Base-by-base conservation (phyloP, 2,797 vertebrate species). In the Emys orbicularis region DNA sequence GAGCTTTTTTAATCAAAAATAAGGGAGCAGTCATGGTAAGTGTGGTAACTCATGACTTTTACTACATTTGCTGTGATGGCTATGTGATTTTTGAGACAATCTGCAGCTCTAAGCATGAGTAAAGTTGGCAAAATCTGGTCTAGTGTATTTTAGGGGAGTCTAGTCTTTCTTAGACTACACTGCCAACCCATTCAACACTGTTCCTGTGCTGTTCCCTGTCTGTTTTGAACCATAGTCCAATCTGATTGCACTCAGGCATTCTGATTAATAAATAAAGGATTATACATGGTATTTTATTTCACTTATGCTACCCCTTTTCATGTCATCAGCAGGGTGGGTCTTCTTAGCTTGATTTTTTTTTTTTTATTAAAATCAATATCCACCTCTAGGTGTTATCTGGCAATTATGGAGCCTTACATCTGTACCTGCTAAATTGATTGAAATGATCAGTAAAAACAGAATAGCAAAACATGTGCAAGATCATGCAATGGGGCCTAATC, bases 321-420 rank as follows among this genome's bases (percentile, higher is more conserved):
- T n/a, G 29, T 21, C 49, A 93, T 54, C 18, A 86, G 82, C 85
- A 92, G 86, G 77, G 79, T 68, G 29, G 90, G 34, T 25, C 47
- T 93, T n/a, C 84, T 97, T 96, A 96, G 34, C 57, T 93, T 84
- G 89, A 92, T 93, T 92, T 52, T 87, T 88, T 41, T 41, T 41
- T 96, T 91, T 91, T 91, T 87, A 92, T 25, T 54, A 54, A 25
- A 88, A 94, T 96, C 94, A 90, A 88, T 96, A 95, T 88, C 86
- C 92, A 6, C 77, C 83, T n/a, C 72, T 79, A 88, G 15, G 59
- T 15, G 31, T 61, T 61, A 18, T 34, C 59, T 61, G 31, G 31
- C 31, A 59, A 7, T 59, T 59, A 31, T 59, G 31, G 53, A 87
- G 47, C 90, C 47, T 16, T 89, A 49, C 65, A 92, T 37, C 83